Conservation (phyloP, 1,140 invertebrate genomes). For the Drosophila quadrilineata region DNA sequence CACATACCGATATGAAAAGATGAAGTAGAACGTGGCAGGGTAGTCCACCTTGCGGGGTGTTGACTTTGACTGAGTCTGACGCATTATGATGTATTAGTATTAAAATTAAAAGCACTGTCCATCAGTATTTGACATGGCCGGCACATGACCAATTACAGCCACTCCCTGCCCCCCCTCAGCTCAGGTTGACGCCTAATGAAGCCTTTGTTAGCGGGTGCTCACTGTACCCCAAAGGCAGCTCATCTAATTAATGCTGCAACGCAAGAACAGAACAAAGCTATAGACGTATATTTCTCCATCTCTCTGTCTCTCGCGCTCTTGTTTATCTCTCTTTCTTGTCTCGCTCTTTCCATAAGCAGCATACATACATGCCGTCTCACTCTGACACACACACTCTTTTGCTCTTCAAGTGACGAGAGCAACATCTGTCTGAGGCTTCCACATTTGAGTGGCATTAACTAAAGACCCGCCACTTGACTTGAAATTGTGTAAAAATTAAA, state of each 20-base stretch:
- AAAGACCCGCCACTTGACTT: slow-evolving; percentile 64
- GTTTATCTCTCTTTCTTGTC: no score
- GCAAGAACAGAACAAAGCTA: no score
- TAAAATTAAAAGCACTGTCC: slow-evolving; percentile 72
- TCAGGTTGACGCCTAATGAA: slow-evolving; percentile 67
- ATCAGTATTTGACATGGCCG: slow-evolving; percentile 37
- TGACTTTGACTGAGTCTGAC: slow-evolving; percentile 44
- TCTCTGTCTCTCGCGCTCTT: no score
- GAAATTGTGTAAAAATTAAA: slow-evolving; percentile 56
- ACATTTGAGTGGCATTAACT: slow-evolving; percentile 70
- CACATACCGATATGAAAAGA: background rate
- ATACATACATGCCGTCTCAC: background rate
- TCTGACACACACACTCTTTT: background rate
- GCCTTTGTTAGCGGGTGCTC: slow-evolving; percentile 42
- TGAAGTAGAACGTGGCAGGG: background rate
- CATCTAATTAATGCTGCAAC: slow-evolving; percentile 53
- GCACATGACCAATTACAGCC: no score
- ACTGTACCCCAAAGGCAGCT: background rate
- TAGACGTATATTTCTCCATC: no score
- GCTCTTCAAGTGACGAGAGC: background rate
- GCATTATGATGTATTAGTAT: slow-evolving; percentile 76
- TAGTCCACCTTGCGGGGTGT: slow-evolving; percentile 46
- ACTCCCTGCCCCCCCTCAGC: background rate
- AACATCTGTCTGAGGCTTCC: slow-evolving; percentile 41
- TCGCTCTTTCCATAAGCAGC: no score